Percentiles rank a stretch among this genome's conserved stretches.
Evolutionary conservation across 2,888 invertebrate genomes (phyloP).

Genomic region (Synanthedon vespiformis): DNA sequence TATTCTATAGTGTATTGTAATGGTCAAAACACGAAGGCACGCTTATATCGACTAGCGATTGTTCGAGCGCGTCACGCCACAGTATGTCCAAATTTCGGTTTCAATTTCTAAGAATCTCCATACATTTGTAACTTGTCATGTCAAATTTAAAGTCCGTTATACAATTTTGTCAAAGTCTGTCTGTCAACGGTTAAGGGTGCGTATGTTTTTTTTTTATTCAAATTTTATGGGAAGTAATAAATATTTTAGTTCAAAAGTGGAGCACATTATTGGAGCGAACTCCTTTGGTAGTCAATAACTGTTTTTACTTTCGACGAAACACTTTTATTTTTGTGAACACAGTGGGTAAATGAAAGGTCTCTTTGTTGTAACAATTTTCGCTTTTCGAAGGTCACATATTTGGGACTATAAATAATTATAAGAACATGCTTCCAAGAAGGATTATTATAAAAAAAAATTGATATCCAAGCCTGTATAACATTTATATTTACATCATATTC

Average conservation of each 20-base stretch:
- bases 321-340: conserved; percentile 28
- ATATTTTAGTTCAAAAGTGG: conserved; percentile 61
- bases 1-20: conserved; percentile 49
- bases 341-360: background rate
- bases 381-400: too few species aligned
- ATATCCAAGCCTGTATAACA: too few species aligned
- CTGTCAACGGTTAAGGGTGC: conserved; percentile 44
- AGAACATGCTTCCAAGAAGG: too few species aligned
- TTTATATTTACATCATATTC: too few species aligned
- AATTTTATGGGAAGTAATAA: conserved; percentile 57
- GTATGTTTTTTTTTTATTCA: conserved; percentile 27
- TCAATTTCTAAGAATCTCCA: conserved; percentile 51
- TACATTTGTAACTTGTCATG: conserved; percentile 42
- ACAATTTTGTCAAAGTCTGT: conserved; percentile 29
- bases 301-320: conserved; percentile 61
- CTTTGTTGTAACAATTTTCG: too few species aligned
- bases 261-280: conserved; percentile 58
- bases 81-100: conserved; percentile 68
- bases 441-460: too few species aligned
- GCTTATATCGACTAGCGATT: conserved; percentile 48
- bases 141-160: conserved; percentile 50
- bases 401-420: too few species aligned
- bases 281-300: conserved; percentile 62
- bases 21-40: conserved; percentile 61
- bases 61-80: conserved; percentile 37